Base-by-base conservation (phyloP, 2,888 invertebrate genomes). In the Tipula unca region DNA sequence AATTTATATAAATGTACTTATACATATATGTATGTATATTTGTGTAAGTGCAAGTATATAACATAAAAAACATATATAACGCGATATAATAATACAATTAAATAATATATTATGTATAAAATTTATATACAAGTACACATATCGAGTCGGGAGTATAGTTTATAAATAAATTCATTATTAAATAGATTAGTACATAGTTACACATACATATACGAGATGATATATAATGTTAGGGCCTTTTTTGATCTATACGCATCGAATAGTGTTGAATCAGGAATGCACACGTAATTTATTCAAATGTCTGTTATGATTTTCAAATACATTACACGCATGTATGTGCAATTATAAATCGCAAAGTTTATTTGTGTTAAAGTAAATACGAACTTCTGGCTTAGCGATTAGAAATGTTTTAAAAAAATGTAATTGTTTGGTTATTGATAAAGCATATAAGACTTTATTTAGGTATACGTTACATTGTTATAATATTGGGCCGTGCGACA, bases 31-130 rank as follows among this genome's bases (percentile, higher is more conserved):
- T n/a, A n/a, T n/a, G n/a, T n/a, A 32, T 32, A 6, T 32, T n/a
- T 48, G 14, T 48, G 17, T 69, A 25, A 25, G 13, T 25, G 25
- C 25, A 5, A 69, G 25, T 69, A 69, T 3, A 69, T 69, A 69
- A 69, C 48, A 17, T 54, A 54, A 54, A 54, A 48, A 25, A 69
- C 25, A 25, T 25, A 48, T 8, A 69, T 69, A 25, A 69, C 25
- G 69, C 69, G 69, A 69, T 69, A 48, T 69, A 69, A 69, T 69
- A 54, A 54, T 69, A 69, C 69, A 25, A 69, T 69, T 69, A 69
- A 69, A 69, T 69, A 69, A 69, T 25, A 25, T 69, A 69, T 25
- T 69, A 69, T 69, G 3, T 42, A 54, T 25, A 25, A 69, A 36
- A 13, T 36, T 3, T 36, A 69, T 42, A n/a, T n/a, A 42, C 32